A percentile compares a stretch with the other conserved stretches of the same genome.
Evolutionary conservation across 2,113 vertebrate species (phyloP).

Genomic region (Pseudorectes ferrugineus): DNA sequence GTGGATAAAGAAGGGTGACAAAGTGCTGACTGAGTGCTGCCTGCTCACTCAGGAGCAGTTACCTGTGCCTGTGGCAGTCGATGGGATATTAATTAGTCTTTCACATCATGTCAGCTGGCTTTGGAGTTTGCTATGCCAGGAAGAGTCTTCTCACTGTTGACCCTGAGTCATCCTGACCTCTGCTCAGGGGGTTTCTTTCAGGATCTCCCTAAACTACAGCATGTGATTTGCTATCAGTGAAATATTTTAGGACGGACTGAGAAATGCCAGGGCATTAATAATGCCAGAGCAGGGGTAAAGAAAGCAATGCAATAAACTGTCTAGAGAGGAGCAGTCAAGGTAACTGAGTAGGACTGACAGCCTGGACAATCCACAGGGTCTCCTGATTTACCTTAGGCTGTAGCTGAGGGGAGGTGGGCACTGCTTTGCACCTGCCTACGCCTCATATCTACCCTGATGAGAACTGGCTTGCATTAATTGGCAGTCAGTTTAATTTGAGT

Average conservation of each 20-base stretch:
- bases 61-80: not conserved
- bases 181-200: not conserved
- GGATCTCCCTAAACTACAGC: not conserved
- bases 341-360: not conserved
- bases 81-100: not conserved
- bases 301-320: not conserved
- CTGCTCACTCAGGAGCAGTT: not conserved
- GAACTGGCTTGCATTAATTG: not conserved
- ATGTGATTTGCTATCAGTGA: not conserved
- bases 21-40: not conserved
- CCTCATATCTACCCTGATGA: not conserved
- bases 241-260: not conserved
- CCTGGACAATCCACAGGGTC: not conserved
- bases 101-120: rapidly evolving
- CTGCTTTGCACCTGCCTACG: not conserved
- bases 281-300: not conserved
- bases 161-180: not conserved
- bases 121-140: not conserved
- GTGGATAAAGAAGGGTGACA: not conserved
- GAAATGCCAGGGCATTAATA: not conserved
- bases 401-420: not conserved
- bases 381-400: not conserved
- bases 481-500: not conserved
- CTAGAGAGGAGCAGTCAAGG: not conserved
- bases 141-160: not conserved